phyloP scores from a whole-genome alignment of 2,797 vertebrate genomes.

The Chelmon rostratus region DNA sequence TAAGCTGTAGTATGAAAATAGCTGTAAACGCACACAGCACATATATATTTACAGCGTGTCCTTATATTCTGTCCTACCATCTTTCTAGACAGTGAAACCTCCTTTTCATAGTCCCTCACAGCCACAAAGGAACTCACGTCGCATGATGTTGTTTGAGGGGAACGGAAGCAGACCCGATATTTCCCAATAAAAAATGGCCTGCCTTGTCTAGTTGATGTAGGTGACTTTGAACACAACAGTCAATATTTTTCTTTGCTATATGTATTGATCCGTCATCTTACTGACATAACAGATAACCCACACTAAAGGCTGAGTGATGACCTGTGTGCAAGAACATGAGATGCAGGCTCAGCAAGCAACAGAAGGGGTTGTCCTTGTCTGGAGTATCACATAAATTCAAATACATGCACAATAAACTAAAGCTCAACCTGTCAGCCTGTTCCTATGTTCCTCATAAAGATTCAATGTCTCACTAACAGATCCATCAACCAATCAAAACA shows the following conservation, averaged over 20 bases:
- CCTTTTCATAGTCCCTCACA: background rate
- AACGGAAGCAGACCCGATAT: background rate
- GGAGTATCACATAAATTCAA: constrained; percentile 6
- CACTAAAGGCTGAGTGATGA: background rate
- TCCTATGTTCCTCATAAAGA: background rate
- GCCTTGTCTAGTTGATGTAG: background rate
- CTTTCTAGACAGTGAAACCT: too few species aligned
- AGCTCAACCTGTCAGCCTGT: background rate
- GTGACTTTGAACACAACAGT: background rate
- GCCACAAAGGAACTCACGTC: background rate
- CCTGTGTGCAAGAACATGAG: constrained; percentile 6
- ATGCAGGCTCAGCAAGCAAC: background rate
- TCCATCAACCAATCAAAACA: background rate
- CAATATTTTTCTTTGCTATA: background rate
- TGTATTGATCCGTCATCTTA: constrained; percentile 5
- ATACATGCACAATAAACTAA: background rate
- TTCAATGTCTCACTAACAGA: background rate
- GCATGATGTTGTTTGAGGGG: background rate
- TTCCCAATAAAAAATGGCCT: constrained; percentile 1
- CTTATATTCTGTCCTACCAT: too few species aligned
- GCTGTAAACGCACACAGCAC: too few species aligned
- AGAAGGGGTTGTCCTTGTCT: constrained; percentile 7
- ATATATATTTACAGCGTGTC: too few species aligned
- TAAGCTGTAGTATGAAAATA: too few species aligned
- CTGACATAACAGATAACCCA: background rate